A percentile compares a stretch with the other conserved stretches of the same genome.
Conservation (phyloP, 1,140 invertebrate species). For the Yoshiicerus persimilis region DNA sequence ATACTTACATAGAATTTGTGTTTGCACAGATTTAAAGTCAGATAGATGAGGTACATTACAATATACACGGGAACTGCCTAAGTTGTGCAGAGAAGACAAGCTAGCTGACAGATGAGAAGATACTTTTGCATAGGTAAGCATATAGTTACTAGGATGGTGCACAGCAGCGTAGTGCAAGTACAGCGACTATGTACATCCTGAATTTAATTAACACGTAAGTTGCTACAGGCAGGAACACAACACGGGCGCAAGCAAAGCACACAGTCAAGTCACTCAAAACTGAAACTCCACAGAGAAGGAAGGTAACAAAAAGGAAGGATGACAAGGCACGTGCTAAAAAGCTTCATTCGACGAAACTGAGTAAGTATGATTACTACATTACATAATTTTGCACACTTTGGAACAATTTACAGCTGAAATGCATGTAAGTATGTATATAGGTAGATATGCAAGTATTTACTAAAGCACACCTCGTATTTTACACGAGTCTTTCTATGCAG, state of each 20-base stretch:
- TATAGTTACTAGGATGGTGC: background rate
- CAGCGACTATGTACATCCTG: background rate
- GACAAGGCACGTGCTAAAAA: background rate
- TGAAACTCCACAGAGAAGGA: background rate
- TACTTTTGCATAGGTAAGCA: background rate
- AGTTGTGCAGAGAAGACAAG: too few species aligned
- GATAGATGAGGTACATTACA: background rate
- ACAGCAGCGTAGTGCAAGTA: background rate
- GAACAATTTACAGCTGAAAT: background rate
- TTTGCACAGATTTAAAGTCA: background rate
- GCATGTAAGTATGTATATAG: background rate
- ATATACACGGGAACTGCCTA: background rate
- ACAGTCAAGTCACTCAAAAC: background rate
- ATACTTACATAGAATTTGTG: background rate
- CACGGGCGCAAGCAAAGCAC: background rate
- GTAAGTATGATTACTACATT: background rate
- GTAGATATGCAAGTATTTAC: background rate
- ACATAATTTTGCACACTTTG: background rate
- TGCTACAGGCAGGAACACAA: background rate
- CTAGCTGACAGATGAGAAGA: background rate
- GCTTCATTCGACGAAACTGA: background rate
- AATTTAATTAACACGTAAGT: conserved; percentile 25
- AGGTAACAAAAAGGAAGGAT: background rate
- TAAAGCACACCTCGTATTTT: too few species aligned
- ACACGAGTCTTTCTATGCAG: too few species aligned